Evolutionary conservation across 2,888 invertebrate genomes (phyloP), one percentile per base, ranked within the genome.

Genomic region (Andricus quercusramuli): DNA sequence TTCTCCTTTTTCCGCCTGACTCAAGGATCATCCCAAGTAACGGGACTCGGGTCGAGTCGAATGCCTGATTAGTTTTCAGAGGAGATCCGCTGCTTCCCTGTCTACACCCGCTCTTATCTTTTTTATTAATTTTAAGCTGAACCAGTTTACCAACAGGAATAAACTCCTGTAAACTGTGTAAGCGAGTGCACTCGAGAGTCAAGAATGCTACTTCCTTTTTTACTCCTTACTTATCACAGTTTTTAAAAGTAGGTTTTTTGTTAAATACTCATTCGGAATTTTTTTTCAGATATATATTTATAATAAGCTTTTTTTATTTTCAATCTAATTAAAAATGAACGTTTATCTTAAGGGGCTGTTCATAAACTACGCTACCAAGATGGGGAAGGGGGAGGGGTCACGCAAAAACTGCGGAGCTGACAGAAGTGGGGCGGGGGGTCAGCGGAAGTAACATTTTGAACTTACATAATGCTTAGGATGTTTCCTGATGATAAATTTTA

Each of bases 121-220:
- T 77, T 59, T 59, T 77, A 41, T 77, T 62, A 59, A 77, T 62
- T 68, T 68, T 68, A 44, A 68, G 25, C n/a, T 5, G 29, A 64
- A 47, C 41, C 11, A 68, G 44, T 67, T 67, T 22, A 22, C 37
- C 37, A 67, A 67, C n/a, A 41, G n/a, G 1, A 11, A n/a, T 41
- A 29, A 29, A 66, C 37, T n/a, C 37, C 67, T 67, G 20, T 17
- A 66, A 17, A 37, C 37, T 41, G n/a, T n/a, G 66, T 25, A 66
- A 66, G 66, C 17, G 64, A 66, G 17, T 37, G 20, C 66, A 29
- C 64, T 64, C 15, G 6, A 64, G 0, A 64, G 3, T 64, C 32
- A 29, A 29, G 22, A 15, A 17, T 64, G 20, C 64, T 17, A 5
- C 29, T 25, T 64, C 32, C 32, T 25, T 51, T 20, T 51, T 51